Conservation (phyloP, 2,888 invertebrate genomes). For the Tetanocera ferruginea region DNA sequence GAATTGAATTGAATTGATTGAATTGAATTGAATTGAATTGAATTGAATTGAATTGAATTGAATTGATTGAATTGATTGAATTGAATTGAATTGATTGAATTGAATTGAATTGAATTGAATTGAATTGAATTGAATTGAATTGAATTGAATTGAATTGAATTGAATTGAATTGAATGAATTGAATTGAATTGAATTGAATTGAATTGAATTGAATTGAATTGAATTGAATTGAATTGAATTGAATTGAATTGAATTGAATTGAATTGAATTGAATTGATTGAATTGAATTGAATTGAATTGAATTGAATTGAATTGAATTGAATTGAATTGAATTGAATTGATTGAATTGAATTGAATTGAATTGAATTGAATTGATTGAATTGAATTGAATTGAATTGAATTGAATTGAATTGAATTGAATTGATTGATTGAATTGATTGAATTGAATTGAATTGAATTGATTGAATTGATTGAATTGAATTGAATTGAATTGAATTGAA, state of each 20-base stretch:
- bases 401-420: conserved; percentile 18
- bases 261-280: conserved; percentile 13
- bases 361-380: not conserved
- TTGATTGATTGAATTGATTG: conserved; percentile 15
- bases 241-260: conserved; percentile 13
- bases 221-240: conserved; percentile 3
- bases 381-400: conserved; percentile 18
- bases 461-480: not conserved
- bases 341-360: conserved; percentile 13
- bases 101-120: conserved; percentile 18
- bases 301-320: conserved; percentile 13
- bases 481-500: conserved; percentile 16
- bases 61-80: conserved; percentile 18
- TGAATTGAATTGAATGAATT: conserved; percentile 18
- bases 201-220: conserved; percentile 18
- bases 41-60: conserved; percentile 18
- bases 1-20: conserved; percentile 16
- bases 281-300: conserved; percentile 5
- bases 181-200: conserved; percentile 18
- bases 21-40: conserved; percentile 18
- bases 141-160: conserved; percentile 18
- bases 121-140: conserved; percentile 18
- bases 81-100: conserved; percentile 8
- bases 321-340: conserved; percentile 9
- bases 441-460: conserved; percentile 18